A percentile compares a stretch with the other conserved stretches of the same genome.
Conservation (phyloP, 2,113 vertebrate genomes). For the Tragelaphus buxtoni region DNA sequence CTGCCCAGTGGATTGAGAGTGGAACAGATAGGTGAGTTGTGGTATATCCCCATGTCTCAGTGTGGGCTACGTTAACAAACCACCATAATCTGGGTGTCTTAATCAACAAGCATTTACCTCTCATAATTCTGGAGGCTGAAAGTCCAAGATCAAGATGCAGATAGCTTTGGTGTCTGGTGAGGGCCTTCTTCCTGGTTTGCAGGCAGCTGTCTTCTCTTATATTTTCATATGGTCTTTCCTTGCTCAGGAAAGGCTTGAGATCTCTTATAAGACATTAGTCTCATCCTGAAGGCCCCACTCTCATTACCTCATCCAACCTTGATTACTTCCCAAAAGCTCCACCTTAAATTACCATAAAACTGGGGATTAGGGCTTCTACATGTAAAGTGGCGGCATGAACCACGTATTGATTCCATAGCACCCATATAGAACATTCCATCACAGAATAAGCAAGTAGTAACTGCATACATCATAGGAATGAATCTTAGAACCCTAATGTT, state of each 20-base stretch:
- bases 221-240: background rate
- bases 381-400: accelerated
- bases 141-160: background rate
- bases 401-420: background rate
- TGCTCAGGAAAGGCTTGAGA: background rate
- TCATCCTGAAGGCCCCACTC: background rate
- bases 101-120: background rate
- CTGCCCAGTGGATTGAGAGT: background rate
- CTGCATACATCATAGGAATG: no score
- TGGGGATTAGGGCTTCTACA: background rate
- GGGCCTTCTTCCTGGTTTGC: background rate
- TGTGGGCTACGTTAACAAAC: background rate
- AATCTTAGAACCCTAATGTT: background rate
- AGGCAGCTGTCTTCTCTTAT: background rate
- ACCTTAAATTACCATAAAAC: background rate
- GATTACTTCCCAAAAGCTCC: background rate
- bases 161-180: background rate
- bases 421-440: no score
- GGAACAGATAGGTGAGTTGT: background rate
- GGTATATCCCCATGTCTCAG: background rate
- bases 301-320: background rate
- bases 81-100: background rate
- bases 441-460: background rate
- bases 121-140: background rate
- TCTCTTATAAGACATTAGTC: background rate